Evolutionary conservation across 2,113 vertebrate genomes (phyloP), one percentile per base, ranked within the genome.

Genomic region (Dicrurus megarhynchus): DNA sequence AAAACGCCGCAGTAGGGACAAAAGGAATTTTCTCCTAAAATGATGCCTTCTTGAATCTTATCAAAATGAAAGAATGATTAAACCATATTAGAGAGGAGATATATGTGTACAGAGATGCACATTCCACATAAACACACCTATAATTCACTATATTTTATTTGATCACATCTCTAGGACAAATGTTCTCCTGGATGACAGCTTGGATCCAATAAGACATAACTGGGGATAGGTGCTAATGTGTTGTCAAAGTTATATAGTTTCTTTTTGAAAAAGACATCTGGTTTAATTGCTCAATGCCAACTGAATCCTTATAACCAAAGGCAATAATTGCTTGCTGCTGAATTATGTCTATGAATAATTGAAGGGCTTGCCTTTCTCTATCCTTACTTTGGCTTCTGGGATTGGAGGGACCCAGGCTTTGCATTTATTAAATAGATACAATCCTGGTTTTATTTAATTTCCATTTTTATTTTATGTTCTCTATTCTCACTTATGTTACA

Each of bases 341-440:
- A 92, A 95, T 78, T 95, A 59, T 89, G 74, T 89, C 92, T 87
- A 92, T 97, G 93, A 97, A 98, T 97, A 97, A 98, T 87, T 91
- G 92, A 97, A 95, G 61, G 50, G 42, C 87, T 93, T 97, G 79
- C 79, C 79, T 96, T 95, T 69, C 49, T 90, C 55, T 70, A 33
- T 27, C 39, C 92, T 96, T 75, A 39, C 46, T 80, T 79, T 97
- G 89, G 91, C 79, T 97, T 57, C 87, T 27, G 16, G 90, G 91
- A 97, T 77, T 82, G 75, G 95, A 94, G 49, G 49, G 52, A 93
- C 50, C 27, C 32, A 67, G 61, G 32, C 11, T 90, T 89, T 87
- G 76, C 69, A 92, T 95, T 88, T 89, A 93, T 95, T 95, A 92
- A 95, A 92, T 82, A 95, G 80, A 94, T 85, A 42, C 91, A 95